Percentiles rank a stretch among this genome's conserved stretches.
Conservation (phyloP, 2,888 invertebrate genomes). For the Pseudococcus longispinus region DNA sequence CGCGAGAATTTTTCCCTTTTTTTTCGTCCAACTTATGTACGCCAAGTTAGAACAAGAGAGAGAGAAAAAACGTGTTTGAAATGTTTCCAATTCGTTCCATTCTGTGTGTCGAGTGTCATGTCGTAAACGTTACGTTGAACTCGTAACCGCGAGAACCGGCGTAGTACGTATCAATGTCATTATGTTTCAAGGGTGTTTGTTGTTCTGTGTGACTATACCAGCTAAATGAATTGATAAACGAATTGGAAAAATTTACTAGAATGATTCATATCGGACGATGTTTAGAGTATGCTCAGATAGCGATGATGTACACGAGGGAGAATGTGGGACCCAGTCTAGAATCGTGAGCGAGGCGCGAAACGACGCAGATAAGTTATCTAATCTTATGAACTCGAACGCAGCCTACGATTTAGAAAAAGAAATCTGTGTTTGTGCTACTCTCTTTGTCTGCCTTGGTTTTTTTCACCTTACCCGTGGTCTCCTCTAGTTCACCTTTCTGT, state of each 20-base stretch:
- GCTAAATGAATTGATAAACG: neutral
- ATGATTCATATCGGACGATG: neutral
- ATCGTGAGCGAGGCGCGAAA: neutral
- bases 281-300: no score
- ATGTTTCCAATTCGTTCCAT: slow-evolving; percentile 48
- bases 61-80: slow-evolving; percentile 25
- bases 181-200: slow-evolving; percentile 18
- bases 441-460: neutral
- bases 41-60: neutral
- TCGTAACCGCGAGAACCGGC: slow-evolving; percentile 16
- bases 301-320: neutral
- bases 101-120: neutral
- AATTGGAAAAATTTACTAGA: neutral
- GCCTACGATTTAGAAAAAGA: neutral
- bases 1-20: neutral
- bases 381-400: neutral
- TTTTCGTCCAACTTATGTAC: neutral
- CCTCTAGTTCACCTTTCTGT: slow-evolving; percentile 24
- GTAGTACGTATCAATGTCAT: neutral
- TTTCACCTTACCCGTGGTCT: neutral
- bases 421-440: neutral
- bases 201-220: neutral
- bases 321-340: neutral
- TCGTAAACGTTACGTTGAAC: slow-evolving; percentile 49
- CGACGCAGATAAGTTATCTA: slow-evolving; percentile 15